Base-by-base conservation (phyloP, 1,140 invertebrate species). In the Pteromalus puparum region DNA sequence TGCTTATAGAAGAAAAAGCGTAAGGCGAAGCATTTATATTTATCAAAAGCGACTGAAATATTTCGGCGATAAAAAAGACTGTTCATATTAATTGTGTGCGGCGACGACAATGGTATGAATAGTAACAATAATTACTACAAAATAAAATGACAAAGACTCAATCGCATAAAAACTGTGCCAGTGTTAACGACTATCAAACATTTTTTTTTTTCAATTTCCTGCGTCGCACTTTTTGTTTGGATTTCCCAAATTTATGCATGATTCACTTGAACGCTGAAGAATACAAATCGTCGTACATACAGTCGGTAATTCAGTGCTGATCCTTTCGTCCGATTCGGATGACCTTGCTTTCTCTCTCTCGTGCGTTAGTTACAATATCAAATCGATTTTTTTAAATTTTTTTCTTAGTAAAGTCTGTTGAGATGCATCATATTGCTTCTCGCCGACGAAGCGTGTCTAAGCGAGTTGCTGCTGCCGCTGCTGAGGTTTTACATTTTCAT, bases 71-170 rank as follows among this genome's bases (percentile, higher is more conserved):
- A 70, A 68, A 80, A 80, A 72, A 30, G 24, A 74, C n/a, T 42
- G 7, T 74, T 61, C 48, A 34, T 61, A 61, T 34, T 61, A 26
- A 82, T 82, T 81, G 70, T 38, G n/a, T 74, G 10, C 28, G 34
- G 2, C 24, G 72, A 82, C 75, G 85, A 87, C 87, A 87, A 87
- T 87, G 87, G 87, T 87, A 86, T 77, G 83, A 87, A 86, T 86
- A 88, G 85, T 87, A 83, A 85, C 80, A 87, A 87, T 81, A 88
- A 87, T 86, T 84, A 89, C 86, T 89, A 87, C 80, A 84, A 86
- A 87, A 88, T 86, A 87, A 87, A 87, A 87, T 86, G 88, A 88
- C 85, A 74, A 83, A 86, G 87, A 88, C 86, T 88, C 82, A 88
- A 61, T 88, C 86, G 21, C 53, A n/a, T 61, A 21, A 61, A 21